Evolutionary conservation across 1,140 invertebrate species (phyloP).

Genomic region (Whitmania pigra): DNA sequence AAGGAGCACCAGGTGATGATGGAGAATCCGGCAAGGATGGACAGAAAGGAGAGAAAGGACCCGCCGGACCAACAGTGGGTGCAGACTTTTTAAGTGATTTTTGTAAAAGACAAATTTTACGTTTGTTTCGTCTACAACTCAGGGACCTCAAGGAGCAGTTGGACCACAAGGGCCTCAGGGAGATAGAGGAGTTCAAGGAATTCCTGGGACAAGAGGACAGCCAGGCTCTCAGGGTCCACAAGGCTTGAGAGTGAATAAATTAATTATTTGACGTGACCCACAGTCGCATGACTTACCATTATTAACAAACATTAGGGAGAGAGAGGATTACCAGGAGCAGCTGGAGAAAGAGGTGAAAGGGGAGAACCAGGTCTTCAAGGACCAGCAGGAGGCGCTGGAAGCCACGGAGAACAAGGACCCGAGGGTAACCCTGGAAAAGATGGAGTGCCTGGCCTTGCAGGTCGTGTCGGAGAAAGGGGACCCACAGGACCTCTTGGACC

Average conservation of each 20-base stretch:
- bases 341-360: conserved; percentile 21
- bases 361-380: conserved; percentile 24
- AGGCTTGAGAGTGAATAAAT: conserved; percentile 10
- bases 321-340: conserved; percentile 3
- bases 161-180: conserved; percentile 21
- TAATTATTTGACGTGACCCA: background rate
- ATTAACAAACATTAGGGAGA: conserved; percentile 9
- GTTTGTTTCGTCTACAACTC: background rate
- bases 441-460: conserved; percentile 38
- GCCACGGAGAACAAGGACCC: conserved; percentile 54
- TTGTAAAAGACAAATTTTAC: background rate
- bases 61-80: conserved; percentile 24
- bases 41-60: conserved; percentile 28
- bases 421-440: conserved; percentile 53
- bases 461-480: conserved; percentile 21
- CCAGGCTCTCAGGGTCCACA: conserved; percentile 9
- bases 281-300: background rate
- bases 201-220: conserved; percentile 16
- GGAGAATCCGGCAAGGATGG: conserved; percentile 17
- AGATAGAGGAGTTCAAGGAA: conserved; percentile 16
- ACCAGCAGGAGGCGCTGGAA: conserved; percentile 52
- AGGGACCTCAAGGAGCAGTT: conserved; percentile 22
- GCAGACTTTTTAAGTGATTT: background rate
- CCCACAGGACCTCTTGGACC: conserved; percentile 20
- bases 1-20: conserved; percentile 10